phyloP scores from a whole-genome alignment of 2,113 vertebrate genomes.

The Alligator sinensis region DNA sequence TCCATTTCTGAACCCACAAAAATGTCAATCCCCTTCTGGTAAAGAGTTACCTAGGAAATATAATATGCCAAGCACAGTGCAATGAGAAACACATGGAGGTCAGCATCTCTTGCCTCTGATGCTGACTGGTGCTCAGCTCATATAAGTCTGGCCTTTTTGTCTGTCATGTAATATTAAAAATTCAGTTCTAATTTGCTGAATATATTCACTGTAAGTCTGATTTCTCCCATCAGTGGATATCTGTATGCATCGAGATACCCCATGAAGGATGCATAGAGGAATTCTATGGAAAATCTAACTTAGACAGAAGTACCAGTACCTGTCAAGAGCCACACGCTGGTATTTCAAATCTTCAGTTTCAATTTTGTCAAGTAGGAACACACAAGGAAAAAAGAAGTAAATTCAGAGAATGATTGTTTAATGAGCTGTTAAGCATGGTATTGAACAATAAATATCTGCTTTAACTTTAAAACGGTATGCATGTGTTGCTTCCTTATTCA shows the following conservation, averaged over 20 bases:
- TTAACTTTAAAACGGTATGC: not conserved
- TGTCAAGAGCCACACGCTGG: not conserved
- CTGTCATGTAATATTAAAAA: not conserved
- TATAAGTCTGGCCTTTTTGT: not conserved
- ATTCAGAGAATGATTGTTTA: not conserved
- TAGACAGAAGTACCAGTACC: not conserved
- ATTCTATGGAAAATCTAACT: not conserved
- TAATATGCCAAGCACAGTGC: not conserved
- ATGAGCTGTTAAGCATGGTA: not conserved
- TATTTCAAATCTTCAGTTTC: not conserved
- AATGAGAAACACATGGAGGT: not conserved
- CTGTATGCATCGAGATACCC: not conserved
- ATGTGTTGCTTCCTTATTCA: not conserved
- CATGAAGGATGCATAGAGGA: not conserved
- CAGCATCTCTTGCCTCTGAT: accelerated
- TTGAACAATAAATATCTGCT: not conserved
- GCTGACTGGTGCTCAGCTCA: not conserved
- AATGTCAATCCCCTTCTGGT: not conserved
- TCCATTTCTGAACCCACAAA: not conserved
- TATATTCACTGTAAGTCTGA: not conserved
- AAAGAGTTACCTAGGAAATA: not conserved
- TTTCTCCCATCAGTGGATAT: not conserved
- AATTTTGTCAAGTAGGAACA: not conserved
- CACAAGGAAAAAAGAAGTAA: not conserved
- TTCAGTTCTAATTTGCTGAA: not conserved